phyloP scores from a whole-genome alignment of 2,888 invertebrate genomes.

The Hydriomena furcata region DNA sequence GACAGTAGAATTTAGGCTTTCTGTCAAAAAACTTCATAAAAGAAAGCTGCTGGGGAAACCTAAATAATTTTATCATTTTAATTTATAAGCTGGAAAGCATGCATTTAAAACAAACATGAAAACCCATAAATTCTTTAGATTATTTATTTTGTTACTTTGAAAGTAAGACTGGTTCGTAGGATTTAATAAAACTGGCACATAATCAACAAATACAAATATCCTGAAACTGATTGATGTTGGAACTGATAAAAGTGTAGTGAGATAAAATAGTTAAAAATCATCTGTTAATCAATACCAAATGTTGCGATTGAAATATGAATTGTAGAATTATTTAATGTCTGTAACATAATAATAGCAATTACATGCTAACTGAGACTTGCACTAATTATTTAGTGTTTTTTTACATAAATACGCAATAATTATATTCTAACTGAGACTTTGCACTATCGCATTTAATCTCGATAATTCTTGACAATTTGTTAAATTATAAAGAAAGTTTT shows the following conservation, averaged over 20 bases:
- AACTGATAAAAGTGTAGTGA: neutral
- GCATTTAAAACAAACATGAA: constrained; percentile 18
- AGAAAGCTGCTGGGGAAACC: too few species aligned
- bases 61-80: too few species aligned
- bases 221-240: neutral
- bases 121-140: constrained; percentile 19
- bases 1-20: too few species aligned
- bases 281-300: neutral
- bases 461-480: too few species aligned
- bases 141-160: constrained; percentile 27
- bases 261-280: neutral
- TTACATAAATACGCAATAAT: too few species aligned
- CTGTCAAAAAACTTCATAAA: too few species aligned
- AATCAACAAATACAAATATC: constrained; percentile 22
- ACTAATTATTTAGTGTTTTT: too few species aligned
- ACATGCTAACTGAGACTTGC: neutral
- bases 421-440: neutral
- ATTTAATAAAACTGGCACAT: constrained; percentile 56
- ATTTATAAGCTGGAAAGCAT: too few species aligned
- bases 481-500: too few species aligned
- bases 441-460: neutral
- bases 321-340: too few species aligned
- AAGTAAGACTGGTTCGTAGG: constrained; percentile 66
- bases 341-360: neutral
- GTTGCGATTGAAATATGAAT: neutral